Base-by-base conservation (phyloP, 2,797 vertebrate species). In the Bradypodion pumilum region DNA sequence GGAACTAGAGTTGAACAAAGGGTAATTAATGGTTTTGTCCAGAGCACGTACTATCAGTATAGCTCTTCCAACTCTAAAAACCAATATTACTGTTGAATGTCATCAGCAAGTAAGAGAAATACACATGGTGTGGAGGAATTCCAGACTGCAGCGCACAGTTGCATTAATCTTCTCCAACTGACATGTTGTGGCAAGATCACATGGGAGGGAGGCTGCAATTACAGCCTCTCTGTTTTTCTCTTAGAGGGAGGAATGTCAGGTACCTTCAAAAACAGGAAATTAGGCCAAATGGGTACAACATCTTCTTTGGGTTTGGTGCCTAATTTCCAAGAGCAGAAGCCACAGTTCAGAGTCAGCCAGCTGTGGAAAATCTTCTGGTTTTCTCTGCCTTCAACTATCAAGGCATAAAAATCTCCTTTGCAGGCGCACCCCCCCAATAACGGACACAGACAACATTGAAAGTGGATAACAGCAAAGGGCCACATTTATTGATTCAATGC, bases 181-280 rank as follows among this genome's bases (percentile, higher is more conserved):
- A 60, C 74, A 44, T 85, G 74, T 81, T 77, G 60, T 63, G 65
- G 69, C 74, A 85, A 56, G 79, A 85, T 52, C 72, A 52, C 56
- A 63, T 70, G 74, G 44, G 79, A 77, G 65, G 79, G 37, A 46
- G 84, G 52, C 32, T 37, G 42, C 84, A 72, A 81, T 85, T 85
- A 81, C 32, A 81, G 65, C 32, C 29, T 77, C 76, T 85, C 59
- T 52, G 56, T 37, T 0, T 23, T 83, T 13, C 13, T 19, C 44
- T 66, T 62, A 59, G 85, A 69, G 59, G 84, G 35, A n/a, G 74
- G 21, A 86, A 15, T 66, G 23, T 56, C 15, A 25, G 74, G 29
- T 76, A 44, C 70, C 69, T 85, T 2, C 1, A 7, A 9, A 82
- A 73, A 68, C 9, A 49, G 32, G 40, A 84, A 76, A 84, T 72